These are phyloP conservation scores for Panulirus ornatus DNA, from an alignment of 1,140 invertebrate species.

Conservation along the genomic window DNA sequence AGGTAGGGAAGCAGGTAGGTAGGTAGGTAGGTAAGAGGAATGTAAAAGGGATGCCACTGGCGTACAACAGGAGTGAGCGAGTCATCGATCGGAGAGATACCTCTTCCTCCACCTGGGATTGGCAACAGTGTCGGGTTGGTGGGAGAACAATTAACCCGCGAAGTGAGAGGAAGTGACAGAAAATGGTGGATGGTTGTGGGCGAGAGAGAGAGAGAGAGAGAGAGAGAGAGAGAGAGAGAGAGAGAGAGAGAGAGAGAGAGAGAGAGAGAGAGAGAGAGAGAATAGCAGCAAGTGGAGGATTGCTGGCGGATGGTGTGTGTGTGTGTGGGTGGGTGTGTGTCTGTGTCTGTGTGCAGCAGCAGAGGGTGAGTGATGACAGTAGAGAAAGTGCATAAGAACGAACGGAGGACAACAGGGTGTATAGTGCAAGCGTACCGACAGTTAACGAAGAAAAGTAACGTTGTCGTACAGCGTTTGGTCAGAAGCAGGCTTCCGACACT, in stretches of 20 bases:
- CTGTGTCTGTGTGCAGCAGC: not conserved
- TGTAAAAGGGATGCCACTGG: not conserved
- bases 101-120: not conserved
- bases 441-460: no score
- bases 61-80: not conserved
- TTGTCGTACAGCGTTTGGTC: no score
- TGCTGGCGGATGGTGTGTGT: no score
- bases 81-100: not conserved
- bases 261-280: not conserved
- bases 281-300: not conserved
- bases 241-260: not conserved
- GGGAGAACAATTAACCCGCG: slow-evolving; percentile 38
- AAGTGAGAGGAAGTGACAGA: slow-evolving; percentile 11
- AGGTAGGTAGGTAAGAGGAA: not conserved
- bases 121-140: slow-evolving; percentile 17
- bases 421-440: no score
- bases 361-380: not conserved
- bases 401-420: not conserved
- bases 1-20: no score
- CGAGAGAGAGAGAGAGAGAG: no score
- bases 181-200: no score
- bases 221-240: not conserved
- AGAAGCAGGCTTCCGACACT: no score
- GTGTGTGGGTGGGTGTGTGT: not conserved
- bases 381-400: not conserved